A percentile compares a stretch with the other conserved stretches of the same genome.
Conservation (phyloP, 2,888 invertebrate species). For the Apotomis capreana region DNA sequence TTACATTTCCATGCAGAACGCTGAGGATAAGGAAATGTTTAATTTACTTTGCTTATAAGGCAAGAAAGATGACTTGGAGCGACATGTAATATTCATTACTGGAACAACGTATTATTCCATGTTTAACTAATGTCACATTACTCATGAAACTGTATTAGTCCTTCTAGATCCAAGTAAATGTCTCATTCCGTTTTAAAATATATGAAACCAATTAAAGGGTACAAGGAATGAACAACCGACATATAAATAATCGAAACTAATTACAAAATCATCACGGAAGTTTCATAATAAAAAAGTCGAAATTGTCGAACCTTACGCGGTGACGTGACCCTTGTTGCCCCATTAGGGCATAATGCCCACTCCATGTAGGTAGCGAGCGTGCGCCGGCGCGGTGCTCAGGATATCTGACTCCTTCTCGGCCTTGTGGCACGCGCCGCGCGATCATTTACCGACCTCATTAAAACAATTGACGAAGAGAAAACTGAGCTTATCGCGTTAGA, state of each 20-base stretch:
- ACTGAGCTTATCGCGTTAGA: background rate
- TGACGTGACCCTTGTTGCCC: conserved; percentile 43
- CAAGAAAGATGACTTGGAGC: background rate
- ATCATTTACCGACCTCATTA: conserved; percentile 72
- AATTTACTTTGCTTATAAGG: conserved; percentile 13
- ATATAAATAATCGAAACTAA: background rate
- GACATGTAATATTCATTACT: conserved; percentile 20
- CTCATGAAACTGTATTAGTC: conserved; percentile 4
- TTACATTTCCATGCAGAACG: conserved; percentile 5
- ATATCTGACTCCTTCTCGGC: conserved; percentile 73
- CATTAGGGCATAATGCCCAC: conserved; percentile 63
- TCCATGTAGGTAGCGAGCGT: conserved; percentile 58
- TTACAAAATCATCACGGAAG: conserved; percentile 14
- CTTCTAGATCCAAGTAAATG: background rate
- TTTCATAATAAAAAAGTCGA: conserved; percentile 3
- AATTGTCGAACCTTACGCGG: conserved; percentile 25
- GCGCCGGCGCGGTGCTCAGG: conserved; percentile 62
- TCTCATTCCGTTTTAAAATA: conserved; percentile 29
- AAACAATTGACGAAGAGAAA: conserved; percentile 35
- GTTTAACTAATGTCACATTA: conserved; percentile 1
- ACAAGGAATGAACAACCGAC: background rate
- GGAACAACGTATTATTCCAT: conserved; percentile 8
- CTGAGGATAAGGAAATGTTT: conserved; percentile 10
- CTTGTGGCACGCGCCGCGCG: conserved; percentile 78
- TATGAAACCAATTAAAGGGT: conserved; percentile 15